Percentiles rank a stretch among this genome's conserved stretches.
Conservation (phyloP, 2,113 vertebrate species). For the Vidua macroura region DNA sequence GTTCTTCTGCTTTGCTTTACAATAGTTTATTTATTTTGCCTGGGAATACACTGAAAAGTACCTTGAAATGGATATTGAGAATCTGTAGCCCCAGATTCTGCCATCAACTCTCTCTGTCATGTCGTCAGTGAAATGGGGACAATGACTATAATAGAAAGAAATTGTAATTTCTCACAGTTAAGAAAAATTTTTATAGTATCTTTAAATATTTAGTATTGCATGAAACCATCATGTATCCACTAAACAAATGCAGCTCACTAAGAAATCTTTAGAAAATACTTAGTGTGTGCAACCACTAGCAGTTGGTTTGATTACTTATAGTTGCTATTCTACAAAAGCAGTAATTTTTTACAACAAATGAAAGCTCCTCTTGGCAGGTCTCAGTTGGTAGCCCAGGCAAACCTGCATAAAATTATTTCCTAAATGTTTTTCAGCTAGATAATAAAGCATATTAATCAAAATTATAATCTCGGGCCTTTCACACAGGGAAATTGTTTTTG, state of each 20-base stretch:
- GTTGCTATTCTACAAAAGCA: not conserved
- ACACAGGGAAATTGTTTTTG: not conserved
- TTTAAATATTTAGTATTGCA: not conserved
- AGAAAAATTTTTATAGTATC: not conserved
- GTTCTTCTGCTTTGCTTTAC: not conserved
- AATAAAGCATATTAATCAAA: not conserved
- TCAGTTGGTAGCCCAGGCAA: not conserved
- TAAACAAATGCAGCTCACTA: not conserved
- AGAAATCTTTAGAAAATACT: not conserved
- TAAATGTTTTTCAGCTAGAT: not conserved
- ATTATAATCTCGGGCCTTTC: not conserved
- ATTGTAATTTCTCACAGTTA: not conserved
- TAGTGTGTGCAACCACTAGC: accelerated
- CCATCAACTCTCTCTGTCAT: not conserved
- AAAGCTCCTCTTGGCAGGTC: not conserved
- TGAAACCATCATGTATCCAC: not conserved
- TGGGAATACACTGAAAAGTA: not conserved
- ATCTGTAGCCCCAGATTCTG: not conserved
- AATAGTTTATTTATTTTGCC: not conserved
- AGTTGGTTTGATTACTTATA: not conserved
- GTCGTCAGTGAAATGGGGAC: not conserved
- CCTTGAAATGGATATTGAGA: not conserved
- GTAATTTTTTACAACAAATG: not conserved
- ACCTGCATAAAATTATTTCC: not conserved
- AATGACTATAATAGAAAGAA: not conserved